Base-by-base conservation (phyloP, 30 jellyfish, hydroid and myxozoan species). In the Aurelia sp. region DNA sequence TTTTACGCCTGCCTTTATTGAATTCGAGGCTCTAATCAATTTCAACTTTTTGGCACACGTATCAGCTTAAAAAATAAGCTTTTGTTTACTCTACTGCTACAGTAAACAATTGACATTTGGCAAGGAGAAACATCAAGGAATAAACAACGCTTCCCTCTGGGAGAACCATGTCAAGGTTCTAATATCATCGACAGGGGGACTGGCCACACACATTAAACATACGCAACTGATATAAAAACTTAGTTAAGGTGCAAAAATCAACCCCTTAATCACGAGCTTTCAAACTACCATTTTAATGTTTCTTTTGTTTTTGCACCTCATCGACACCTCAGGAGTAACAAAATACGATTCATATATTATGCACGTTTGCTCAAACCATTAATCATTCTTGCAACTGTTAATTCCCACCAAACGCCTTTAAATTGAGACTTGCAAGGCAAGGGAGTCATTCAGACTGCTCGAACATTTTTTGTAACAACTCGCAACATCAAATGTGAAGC, bases 251-350 rank as follows among this genome's bases (percentile, higher is more conserved):
- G 90, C 20, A n/a, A 80, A 80, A 58, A 15, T 80, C 90, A 69
- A 30, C 90, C 73, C 90, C 82, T 80, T 80, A 80, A 80, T 67
- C 90, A 67, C 40, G 80, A 55, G 79, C 73, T 41, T 66, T 62
- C 21, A 58, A 66, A 73, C 20, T 47, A 65, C 59, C 67, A 69
- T 31, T 63, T 63, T 68, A 52, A 37, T 20, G 78, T 18, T 80
- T 66, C 83, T 52, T 63, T 66, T 80, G 90, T 66, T 63, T 65
- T 66, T 30, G 27, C 37, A 17, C 18, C 64, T 63, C 40, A 68
- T 66, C 64, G 83, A 67, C 90, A 80, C 90, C 90, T 80, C 48
- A 8, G 27, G 66, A 53, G 83, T 31, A 44, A 27, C 67, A n/a
- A 62, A 80, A 73, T 66, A 73, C 41, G 58, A 64, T 57, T 16